A percentile compares a stretch with the other conserved stretches of the same genome.
Evolutionary conservation across 1,140 invertebrate species (phyloP).

Genomic region (Lepidurus arcticus): DNA sequence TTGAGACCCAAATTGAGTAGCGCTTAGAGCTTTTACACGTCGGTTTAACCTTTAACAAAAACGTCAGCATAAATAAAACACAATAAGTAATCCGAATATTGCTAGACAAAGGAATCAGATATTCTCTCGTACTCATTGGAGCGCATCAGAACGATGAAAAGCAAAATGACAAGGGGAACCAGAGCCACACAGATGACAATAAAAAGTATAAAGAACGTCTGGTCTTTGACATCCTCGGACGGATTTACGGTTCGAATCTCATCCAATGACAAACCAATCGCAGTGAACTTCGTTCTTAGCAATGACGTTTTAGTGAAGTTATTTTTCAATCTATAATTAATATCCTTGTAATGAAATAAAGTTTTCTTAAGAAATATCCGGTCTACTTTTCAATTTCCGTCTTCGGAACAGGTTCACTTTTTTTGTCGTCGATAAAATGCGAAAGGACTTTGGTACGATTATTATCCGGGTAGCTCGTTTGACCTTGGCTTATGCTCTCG

Average conservation of each 20-base stretch:
- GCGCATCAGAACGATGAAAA: conserved; percentile 11
- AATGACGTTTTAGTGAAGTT: conserved; percentile 5
- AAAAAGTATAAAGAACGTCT: conserved; percentile 31
- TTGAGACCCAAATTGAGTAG: conserved; percentile 56
- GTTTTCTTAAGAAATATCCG: not conserved
- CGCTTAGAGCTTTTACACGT: conserved; percentile 53
- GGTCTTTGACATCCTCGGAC: not conserved
- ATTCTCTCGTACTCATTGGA: not conserved
- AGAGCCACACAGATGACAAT: conserved; percentile 27
- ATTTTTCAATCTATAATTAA: conserved; percentile 7
- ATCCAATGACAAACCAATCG: not conserved
- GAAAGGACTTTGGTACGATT: conserved; percentile 26
- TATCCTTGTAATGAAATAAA: not conserved
- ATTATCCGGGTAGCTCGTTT: not conserved
- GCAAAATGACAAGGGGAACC: not conserved
- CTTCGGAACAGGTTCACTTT: conserved; percentile 24
- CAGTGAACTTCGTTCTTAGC: conserved; percentile 24
- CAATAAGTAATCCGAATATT: conserved; percentile 23
- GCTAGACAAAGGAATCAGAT: not conserved
- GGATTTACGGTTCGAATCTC: not conserved
- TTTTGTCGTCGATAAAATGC: conserved; percentile 35
- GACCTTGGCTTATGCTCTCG: conserved; percentile 3
- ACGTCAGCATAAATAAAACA: not conserved
- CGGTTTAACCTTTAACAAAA: conserved; percentile 47
- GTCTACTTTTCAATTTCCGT: conserved; percentile 11